These are phyloP conservation scores for Agrotis ipsilon DNA, from an alignment of 2,888 invertebrate genomes.

Conservation along the genomic window DNA sequence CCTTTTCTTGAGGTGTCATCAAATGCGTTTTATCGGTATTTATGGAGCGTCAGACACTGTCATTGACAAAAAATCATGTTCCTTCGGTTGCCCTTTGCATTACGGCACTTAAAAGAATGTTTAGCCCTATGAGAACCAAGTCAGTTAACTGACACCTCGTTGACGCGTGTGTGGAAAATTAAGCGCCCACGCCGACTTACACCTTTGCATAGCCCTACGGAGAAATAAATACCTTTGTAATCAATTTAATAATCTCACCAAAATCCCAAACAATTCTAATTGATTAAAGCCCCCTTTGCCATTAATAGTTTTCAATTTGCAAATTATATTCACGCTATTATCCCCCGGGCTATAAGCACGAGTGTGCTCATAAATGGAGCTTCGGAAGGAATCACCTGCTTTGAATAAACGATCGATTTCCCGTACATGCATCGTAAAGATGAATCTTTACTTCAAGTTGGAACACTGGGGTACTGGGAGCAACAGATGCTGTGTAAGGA, in stretches of 20 bases:
- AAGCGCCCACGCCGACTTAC: not conserved
- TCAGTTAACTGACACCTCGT: too few species aligned
- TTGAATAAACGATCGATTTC: slow-evolving; percentile 84
- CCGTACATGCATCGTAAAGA: slow-evolving; percentile 75
- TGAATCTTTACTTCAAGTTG: slow-evolving; percentile 67
- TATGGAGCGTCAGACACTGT: too few species aligned
- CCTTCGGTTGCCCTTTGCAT: too few species aligned
- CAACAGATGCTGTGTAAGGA: slow-evolving; percentile 23
- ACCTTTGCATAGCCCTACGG: too few species aligned
- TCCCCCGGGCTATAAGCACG: slow-evolving; percentile 62
- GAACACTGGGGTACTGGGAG: slow-evolving; percentile 36
- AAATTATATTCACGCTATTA: slow-evolving; percentile 63
- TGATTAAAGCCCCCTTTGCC: slow-evolving; percentile 10
- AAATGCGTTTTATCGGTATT: too few species aligned
- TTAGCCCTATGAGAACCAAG: too few species aligned
- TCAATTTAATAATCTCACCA: not conserved
- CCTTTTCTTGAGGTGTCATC: too few species aligned
- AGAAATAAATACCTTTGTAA: not conserved
- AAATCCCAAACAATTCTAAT: slow-evolving; percentile 1
- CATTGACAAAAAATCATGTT: too few species aligned
- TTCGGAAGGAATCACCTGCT: slow-evolving; percentile 80
- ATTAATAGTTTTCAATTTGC: slow-evolving; percentile 70
- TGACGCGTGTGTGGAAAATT: too few species aligned
- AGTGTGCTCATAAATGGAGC: slow-evolving; percentile 75
- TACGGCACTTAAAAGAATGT: too few species aligned